These are phyloP conservation scores for Cryptoblepharus egeriae DNA, from an alignment of 2,797 vertebrate species.

Conservation along the genomic window DNA sequence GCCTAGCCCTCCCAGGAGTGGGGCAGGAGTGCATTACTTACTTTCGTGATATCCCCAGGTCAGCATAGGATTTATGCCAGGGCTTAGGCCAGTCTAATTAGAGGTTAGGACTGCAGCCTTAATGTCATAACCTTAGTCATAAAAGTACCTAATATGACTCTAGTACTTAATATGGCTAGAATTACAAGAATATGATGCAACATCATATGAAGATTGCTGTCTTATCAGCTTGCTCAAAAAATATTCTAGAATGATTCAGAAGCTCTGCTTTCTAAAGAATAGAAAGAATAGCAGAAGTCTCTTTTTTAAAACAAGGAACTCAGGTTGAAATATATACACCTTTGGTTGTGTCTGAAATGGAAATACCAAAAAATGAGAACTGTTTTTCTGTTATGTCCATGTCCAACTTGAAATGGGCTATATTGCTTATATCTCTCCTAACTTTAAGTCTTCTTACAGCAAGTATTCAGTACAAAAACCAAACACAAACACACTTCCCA, in stretches of 20 bases:
- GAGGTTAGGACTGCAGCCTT: too few relatives aligned
- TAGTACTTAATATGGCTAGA: neutral
- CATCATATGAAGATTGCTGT: neutral
- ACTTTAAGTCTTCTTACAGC: neutral
- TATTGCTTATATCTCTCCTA: neutral
- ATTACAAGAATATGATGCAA: slow-evolving; percentile 1
- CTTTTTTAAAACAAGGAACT: neutral
- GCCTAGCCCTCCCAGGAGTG: too few relatives aligned
- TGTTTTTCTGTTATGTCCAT: neutral
- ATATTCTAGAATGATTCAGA: slow-evolving; percentile 20
- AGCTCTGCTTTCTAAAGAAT: neutral
- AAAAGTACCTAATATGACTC: neutral
- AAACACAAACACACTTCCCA: neutral
- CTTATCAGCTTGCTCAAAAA: slow-evolving; percentile 14
- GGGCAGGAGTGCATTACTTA: too few relatives aligned
- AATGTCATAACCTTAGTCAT: neutral
- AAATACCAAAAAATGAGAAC: neutral
- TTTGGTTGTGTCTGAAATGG: neutral
- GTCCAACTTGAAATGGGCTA: neutral
- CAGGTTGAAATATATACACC: neutral
- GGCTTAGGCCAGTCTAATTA: too few relatives aligned
- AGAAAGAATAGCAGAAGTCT: neutral
- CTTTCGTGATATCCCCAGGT: too few relatives aligned
- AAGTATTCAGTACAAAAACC: neutral
- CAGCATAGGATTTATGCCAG: too few relatives aligned